Percentiles rank a stretch among this genome's conserved stretches.
Conservation (phyloP, 2,797 vertebrate species). For the Vultur gryphus region DNA sequence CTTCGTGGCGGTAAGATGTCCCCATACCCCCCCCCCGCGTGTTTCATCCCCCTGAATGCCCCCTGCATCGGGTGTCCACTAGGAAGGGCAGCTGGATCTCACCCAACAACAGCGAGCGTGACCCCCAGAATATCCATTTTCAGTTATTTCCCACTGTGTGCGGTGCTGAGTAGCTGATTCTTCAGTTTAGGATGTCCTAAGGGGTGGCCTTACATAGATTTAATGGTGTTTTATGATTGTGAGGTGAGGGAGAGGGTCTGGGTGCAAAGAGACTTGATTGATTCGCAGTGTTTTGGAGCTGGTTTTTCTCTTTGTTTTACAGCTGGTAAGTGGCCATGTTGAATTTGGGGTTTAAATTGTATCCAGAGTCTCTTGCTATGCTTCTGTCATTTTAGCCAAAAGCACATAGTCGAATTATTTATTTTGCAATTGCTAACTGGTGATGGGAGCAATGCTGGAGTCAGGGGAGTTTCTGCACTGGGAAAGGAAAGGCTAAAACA, state of each 20-base stretch:
- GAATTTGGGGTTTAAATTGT: conserved; percentile 14
- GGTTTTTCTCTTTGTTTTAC: background rate
- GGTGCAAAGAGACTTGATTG: background rate
- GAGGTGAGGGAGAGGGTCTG: background rate
- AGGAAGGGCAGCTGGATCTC: background rate
- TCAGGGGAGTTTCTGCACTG: background rate
- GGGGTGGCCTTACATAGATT: background rate
- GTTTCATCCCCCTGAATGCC: background rate
- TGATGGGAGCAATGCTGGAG: background rate
- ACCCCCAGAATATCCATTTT: background rate
- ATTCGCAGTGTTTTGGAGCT: background rate
- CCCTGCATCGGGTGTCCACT: rapidly evolving
- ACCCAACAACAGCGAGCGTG: rapidly evolving
- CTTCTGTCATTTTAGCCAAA: background rate
- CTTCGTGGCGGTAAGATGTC: conserved; percentile 87
- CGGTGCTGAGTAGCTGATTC: background rate
- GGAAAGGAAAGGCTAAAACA: background rate
- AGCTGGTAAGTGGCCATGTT: background rate
- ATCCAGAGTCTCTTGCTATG: background rate
- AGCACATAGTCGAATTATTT: background rate
- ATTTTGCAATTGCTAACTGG: conserved; percentile 35
- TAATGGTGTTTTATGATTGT: background rate
- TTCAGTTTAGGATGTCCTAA: background rate
- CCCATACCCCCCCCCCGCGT: background rate
- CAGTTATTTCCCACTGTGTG: background rate